Base-by-base conservation (phyloP, 1,140 invertebrate genomes). In the Amphibalanus amphitrite region DNA sequence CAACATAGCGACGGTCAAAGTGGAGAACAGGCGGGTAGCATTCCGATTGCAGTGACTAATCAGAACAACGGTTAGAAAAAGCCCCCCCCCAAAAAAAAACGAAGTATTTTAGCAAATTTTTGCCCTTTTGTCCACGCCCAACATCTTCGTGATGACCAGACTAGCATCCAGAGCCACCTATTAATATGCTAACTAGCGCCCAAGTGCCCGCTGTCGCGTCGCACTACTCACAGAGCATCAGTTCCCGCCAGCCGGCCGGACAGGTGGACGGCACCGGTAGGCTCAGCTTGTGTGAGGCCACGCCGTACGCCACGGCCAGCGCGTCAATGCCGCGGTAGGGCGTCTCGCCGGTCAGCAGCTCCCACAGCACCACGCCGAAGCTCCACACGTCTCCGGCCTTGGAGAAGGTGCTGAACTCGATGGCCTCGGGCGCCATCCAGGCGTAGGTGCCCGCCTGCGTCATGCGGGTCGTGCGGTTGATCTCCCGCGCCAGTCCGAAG, bases 401-500 rank as follows among this genome's bases (percentile, higher is more conserved):
- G n/a, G 88, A 93, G 81, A 93, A 96, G 40, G 87, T 91, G 67
- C 91, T 94, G 75, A 88, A 87, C 79, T 91, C 93, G 78, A 97
- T 96, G 74, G 95, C 94, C 86, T 98, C 95, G 0, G 95, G 95
- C 29, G 95, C 93, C 95, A 98, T 98, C 95, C 95, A 98, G 23
- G 95, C 94, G 80, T 97, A 98, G 0, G 95, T 98, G 33, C 95
- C 95, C 15, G 93, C 95, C 29, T 93, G 92, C 26, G 93, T 97
- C 93, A 97, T 97, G 73, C 91, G 84, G 10, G 93, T 97, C 40
- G 95, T 97, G 79, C 95, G 93, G 81, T 95, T 92, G 59, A 95
- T 91, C 82, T 97, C 94, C 69, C 94, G 82, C 20, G 95, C 95
- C 69, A 98, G 83, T 1, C 95, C 95, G 83, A 98, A 97, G 82